Percentiles rank a stretch among this genome's conserved stretches.
These are phyloP conservation scores for Pungitius pungitius DNA, from an alignment of 2,113 vertebrate species.

Conservation along the genomic window DNA sequence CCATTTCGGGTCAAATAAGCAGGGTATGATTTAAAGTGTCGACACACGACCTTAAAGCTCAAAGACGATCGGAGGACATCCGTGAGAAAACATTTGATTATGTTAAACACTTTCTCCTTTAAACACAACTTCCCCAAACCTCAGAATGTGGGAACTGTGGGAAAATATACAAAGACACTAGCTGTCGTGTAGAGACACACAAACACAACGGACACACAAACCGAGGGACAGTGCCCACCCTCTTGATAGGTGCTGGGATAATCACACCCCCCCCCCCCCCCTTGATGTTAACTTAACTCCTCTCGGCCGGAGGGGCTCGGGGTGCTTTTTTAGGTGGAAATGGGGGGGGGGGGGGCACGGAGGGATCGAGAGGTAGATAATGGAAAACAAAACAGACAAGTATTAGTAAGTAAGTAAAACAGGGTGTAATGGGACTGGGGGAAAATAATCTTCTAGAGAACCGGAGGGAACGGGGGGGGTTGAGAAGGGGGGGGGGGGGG, in stretches of 20 bases:
- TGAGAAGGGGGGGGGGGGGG: neutral
- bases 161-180: neutral
- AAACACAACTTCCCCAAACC: neutral
- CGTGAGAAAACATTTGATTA: neutral
- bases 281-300: constrained; percentile 43
- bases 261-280: constrained; percentile 29
- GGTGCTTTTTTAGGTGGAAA: constrained; percentile 12
- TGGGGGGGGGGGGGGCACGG: neutral
- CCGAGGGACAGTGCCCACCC: constrained; percentile 38
- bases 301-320: constrained; percentile 6
- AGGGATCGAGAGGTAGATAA: constrained; percentile 15
- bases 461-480: neutral
- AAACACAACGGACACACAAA: neutral
- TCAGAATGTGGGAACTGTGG: neutral
- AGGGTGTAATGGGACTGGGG: constrained; percentile 17
- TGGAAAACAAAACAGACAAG: neutral
- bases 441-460: constrained; percentile 13
- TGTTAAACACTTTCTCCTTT: neutral
- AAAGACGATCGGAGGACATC: too few species aligned
- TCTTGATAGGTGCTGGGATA: constrained; percentile 32
- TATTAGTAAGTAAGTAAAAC: constrained; percentile 8
- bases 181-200: neutral
- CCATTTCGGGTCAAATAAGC: too few species aligned
- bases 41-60: too few species aligned
- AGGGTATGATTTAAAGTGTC: too few species aligned